Evolutionary conservation across 1,140 invertebrate genomes (phyloP).

Genomic region (Trichonephila clavipes): DNA sequence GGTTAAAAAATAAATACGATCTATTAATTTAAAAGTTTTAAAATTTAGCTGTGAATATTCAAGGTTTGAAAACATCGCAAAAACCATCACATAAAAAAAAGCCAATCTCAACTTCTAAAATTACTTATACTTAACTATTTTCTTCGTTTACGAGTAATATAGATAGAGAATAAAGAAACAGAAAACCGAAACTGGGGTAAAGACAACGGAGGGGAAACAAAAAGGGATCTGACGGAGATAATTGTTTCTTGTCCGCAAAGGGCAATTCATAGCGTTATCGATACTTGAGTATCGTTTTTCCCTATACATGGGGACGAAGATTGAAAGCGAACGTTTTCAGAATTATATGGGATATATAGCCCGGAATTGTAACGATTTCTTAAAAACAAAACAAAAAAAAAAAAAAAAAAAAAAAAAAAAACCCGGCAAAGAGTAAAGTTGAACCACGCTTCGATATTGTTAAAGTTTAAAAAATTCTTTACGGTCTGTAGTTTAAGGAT

Average conservation of each 20-base stretch:
- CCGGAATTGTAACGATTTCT: background rate
- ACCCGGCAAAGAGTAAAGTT: background rate
- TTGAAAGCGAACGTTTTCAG: background rate
- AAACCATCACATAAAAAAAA: too few species aligned
- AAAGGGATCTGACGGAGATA: background rate
- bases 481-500: too few species aligned
- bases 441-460: background rate
- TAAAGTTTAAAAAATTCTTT: too few species aligned
- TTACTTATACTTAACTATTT: background rate
- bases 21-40: too few species aligned
- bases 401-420: background rate
- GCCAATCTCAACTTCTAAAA: too few species aligned
- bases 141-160: background rate
- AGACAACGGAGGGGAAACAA: background rate
- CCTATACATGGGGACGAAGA: background rate
- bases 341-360: background rate
- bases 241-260: slow-evolving; percentile 8
- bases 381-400: too few species aligned
- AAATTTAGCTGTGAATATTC: too few species aligned
- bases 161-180: background rate
- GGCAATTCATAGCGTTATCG: slow-evolving; percentile 51
- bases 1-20: too few species aligned
- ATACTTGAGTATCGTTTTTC: slow-evolving; percentile 16
- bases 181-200: background rate
- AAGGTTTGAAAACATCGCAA: too few species aligned